Evolutionary conservation across 1,140 invertebrate genomes (phyloP).

Genomic region (Platyura marginata): DNA sequence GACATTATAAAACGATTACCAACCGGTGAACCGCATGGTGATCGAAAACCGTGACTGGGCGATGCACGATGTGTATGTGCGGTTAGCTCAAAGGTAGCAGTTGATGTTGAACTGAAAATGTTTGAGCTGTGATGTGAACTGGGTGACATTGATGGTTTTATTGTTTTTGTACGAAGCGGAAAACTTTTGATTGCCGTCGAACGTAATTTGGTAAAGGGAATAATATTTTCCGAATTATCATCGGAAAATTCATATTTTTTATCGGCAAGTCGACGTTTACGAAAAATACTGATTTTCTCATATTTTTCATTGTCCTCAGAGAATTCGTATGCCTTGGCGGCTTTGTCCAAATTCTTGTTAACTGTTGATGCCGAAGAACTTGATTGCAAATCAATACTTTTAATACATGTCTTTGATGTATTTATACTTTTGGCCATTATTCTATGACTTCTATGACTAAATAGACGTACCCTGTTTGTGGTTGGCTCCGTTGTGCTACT

Average conservation of each 20-base stretch:
- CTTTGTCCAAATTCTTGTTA: background rate
- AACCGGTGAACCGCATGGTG: slow-evolving; percentile 16
- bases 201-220: slow-evolving; percentile 41
- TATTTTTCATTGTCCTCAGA: slow-evolving; percentile 64
- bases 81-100: background rate
- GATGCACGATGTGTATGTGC: slow-evolving; percentile 3
- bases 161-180: background rate
- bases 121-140: background rate
- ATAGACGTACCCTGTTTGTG: background rate
- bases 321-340: slow-evolving; percentile 59
- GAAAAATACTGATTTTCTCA: slow-evolving; percentile 63
- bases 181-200: slow-evolving; percentile 14
- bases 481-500: slow-evolving; percentile 1
- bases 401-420: slow-evolving; percentile 19
- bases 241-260: slow-evolving; percentile 85
- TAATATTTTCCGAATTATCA: slow-evolving; percentile 67
- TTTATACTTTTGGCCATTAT: slow-evolving; percentile 15
- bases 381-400: slow-evolving; percentile 17
- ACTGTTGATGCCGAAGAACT: slow-evolving; percentile 3
- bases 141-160: background rate
- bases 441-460: slow-evolving; percentile 15
- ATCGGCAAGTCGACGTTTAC: slow-evolving; percentile 64
- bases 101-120: background rate
- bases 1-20: slow-evolving; percentile 16
- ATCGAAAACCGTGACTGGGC: slow-evolving; percentile 21